Conservation (phyloP, 1,140 invertebrate genomes). For the Pachyrhynchus sulphureomaculatus region DNA sequence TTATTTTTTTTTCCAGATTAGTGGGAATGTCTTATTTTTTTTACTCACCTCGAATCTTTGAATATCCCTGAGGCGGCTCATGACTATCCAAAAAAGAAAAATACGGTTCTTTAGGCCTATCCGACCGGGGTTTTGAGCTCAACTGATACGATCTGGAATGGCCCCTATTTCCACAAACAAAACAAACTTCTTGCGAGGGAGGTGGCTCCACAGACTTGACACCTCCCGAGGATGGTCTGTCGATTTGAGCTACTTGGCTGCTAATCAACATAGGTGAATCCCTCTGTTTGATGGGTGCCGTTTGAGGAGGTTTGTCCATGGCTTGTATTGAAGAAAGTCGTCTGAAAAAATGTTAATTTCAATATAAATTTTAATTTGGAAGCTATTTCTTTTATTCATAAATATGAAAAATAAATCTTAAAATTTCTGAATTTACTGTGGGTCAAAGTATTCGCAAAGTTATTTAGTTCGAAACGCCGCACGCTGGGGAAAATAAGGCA, state of each 20-base stretch:
- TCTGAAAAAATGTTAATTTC: too few relatives aligned
- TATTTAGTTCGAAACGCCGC: too few relatives aligned
- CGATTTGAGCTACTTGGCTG: neutral
- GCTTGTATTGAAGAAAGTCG: constrained; percentile 3
- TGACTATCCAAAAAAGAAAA: constrained; percentile 91
- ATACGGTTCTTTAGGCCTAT: constrained; percentile 68
- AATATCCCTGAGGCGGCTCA: constrained; percentile 74
- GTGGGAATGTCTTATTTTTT: too few relatives aligned
- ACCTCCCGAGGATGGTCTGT: neutral
- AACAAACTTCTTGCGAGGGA: constrained; percentile 61
- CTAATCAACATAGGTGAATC: constrained; percentile 4
- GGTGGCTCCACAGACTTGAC: constrained; percentile 6
- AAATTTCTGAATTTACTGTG: too few relatives aligned
- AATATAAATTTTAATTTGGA: too few relatives aligned
- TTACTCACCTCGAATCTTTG: constrained; percentile 33
- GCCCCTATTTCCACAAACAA: constrained; percentile 79
- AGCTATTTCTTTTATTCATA: too few relatives aligned
- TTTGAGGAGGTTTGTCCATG: constrained; percentile 1
- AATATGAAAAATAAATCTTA: too few relatives aligned
- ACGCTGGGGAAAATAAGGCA: too few relatives aligned
- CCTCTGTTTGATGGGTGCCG: neutral
- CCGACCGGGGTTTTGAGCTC: constrained; percentile 64
- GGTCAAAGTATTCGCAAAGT: too few relatives aligned
- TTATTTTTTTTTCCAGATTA: too few relatives aligned
- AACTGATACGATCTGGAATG: constrained; percentile 71